phyloP scores from a whole-genome alignment of 92 coral and sea anemone species.

The Zoanthus gigantus region DNA sequence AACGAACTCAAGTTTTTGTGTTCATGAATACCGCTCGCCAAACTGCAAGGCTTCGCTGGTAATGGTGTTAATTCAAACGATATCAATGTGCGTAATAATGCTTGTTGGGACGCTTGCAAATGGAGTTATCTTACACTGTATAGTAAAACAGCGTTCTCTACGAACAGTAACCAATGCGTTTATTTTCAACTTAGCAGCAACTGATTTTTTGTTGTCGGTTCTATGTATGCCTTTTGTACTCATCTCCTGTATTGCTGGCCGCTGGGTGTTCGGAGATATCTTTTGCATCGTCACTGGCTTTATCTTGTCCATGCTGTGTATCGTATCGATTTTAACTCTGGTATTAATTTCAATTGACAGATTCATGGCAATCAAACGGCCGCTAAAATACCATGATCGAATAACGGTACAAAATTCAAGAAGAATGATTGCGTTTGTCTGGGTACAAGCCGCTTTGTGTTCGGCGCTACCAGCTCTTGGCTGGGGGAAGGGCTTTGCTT shows the following conservation, averaged over 20 bases:
- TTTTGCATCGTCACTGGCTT: constrained; percentile 77
- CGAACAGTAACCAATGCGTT: constrained; percentile 81
- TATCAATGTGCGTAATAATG: constrained; percentile 64
- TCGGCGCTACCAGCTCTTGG: constrained; percentile 81
- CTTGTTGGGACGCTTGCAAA: constrained; percentile 76
- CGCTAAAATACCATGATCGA: constrained; percentile 74
- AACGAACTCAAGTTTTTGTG: constrained; percentile 6
- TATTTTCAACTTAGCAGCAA: constrained; percentile 83
- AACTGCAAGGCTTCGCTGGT: constrained; percentile 28
- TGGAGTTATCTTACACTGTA: constrained; percentile 83
- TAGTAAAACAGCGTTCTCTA: constrained; percentile 69
- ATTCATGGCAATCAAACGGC: constrained; percentile 83
- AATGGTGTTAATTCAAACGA: constrained; percentile 66
- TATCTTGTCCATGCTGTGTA: constrained; percentile 75
- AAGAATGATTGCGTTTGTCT: constrained; percentile 65
- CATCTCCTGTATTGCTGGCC: constrained; percentile 70
- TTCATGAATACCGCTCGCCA: neutral
- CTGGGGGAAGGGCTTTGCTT: constrained; percentile 83
- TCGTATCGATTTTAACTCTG: constrained; percentile 82
- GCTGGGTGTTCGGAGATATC: constrained; percentile 79
- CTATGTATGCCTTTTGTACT: constrained; percentile 86
- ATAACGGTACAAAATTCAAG: constrained; percentile 62
- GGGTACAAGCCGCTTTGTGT: constrained; percentile 76
- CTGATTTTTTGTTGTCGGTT: constrained; percentile 79
- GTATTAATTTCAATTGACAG: constrained; percentile 83